Evolutionary conservation across 1,140 invertebrate species (phyloP).

Genomic region (Aphelenchoides besseyi): DNA sequence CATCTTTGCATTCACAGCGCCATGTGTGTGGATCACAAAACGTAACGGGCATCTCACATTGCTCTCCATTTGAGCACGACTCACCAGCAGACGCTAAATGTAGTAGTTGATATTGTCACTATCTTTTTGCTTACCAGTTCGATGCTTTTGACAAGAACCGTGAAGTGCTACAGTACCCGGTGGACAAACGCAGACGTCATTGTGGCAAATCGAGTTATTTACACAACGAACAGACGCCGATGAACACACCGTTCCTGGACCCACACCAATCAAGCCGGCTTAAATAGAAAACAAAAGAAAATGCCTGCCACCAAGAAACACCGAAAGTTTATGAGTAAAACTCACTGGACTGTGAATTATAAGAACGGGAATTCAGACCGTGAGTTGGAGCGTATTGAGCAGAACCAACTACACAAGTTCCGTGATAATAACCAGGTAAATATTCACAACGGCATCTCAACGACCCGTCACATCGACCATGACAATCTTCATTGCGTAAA

Average conservation of each 20-base stretch:
- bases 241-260: background rate
- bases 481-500: conserved; percentile 26
- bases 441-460: conserved; percentile 21
- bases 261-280: conserved; percentile 16
- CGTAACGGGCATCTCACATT: conserved; percentile 17
- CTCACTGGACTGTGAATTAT: background rate
- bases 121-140: background rate
- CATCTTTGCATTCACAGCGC: conserved; percentile 24
- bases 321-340: conserved; percentile 7
- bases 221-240: conserved; percentile 26
- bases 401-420: background rate
- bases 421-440: background rate
- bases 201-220: conserved; percentile 36
- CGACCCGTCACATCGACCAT: background rate
- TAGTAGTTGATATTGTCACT: too few relatives aligned
- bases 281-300: conserved; percentile 14
- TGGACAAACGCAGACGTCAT: conserved; percentile 44
- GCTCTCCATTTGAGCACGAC: conserved; percentile 22
- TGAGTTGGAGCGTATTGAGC: conserved; percentile 2
- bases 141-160: background rate
- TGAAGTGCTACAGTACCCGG: conserved; percentile 25
- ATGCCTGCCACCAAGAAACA: background rate
- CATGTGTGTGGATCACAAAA: conserved; percentile 31
- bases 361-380: background rate
- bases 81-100: conserved; percentile 29